Evolutionary conservation across 1,140 invertebrate genomes (phyloP).

Genomic region (Zaprionus ghesquierei): DNA sequence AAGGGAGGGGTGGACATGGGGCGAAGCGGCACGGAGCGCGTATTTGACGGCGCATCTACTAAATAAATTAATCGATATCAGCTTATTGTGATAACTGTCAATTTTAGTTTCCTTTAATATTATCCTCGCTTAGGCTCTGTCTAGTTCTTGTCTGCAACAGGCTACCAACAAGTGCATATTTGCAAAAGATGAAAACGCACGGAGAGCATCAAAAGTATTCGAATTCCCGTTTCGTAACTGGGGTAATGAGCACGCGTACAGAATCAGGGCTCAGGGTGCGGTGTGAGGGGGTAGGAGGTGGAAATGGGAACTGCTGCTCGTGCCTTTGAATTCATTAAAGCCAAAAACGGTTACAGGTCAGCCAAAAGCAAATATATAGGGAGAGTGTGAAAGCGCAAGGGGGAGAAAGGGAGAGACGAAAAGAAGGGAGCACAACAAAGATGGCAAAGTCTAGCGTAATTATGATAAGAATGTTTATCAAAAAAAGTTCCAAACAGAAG

Average conservation of each 20-base stretch:
- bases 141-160: too few relatives aligned
- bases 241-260: conserved; percentile 61
- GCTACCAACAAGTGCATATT: conserved; percentile 59
- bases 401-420: conserved; percentile 2
- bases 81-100: conserved; percentile 43
- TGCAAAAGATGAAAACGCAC: conserved; percentile 17
- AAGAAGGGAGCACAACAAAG: conserved; percentile 33
- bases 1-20: neutral
- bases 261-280: neutral
- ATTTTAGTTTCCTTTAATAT: conserved; percentile 55
- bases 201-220: conserved; percentile 46
- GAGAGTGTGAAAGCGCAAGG: neutral
- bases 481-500: conserved; percentile 51
- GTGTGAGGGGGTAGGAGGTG: neutral
- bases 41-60: conserved; percentile 66
- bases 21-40: neutral
- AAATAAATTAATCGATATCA: neutral
- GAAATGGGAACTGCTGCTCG: conserved; percentile 14
- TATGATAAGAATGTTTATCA: conserved; percentile 52
- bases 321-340: conserved; percentile 72
- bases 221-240: conserved; percentile 34
- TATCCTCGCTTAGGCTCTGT: neutral
- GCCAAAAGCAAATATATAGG: neutral
- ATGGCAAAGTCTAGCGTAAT: conserved; percentile 14
- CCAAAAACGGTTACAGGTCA: conserved; percentile 35